Evolutionary conservation across 2,113 vertebrate genomes (phyloP).

Genomic region (Callaeas wilsoni): DNA sequence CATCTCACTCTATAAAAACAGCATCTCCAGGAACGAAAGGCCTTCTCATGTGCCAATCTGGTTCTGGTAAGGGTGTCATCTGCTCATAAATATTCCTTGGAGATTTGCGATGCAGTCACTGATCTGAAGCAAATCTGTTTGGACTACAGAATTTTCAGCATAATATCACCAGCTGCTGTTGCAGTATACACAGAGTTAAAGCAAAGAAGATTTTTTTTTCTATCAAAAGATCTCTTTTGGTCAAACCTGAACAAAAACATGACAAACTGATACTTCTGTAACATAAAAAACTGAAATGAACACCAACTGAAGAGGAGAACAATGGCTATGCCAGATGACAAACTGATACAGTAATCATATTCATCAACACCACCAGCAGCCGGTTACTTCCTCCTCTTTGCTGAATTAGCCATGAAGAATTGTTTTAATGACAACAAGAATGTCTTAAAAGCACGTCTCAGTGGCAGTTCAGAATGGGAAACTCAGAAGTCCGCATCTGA

Average conservation of each 20-base stretch:
- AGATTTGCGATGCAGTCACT: neutral
- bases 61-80: constrained; percentile 29
- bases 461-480: neutral
- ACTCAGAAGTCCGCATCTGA: neutral
- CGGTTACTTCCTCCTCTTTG: neutral
- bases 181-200: neutral
- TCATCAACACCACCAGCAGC: constrained; percentile 12
- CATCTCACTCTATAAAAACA: neutral
- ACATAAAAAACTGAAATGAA: neutral
- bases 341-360: neutral
- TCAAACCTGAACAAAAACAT: neutral
- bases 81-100: constrained; percentile 41
- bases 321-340: constrained; percentile 2
- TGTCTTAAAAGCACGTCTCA: neutral
- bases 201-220: neutral
- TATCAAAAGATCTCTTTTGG: neutral
- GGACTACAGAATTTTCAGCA: constrained; percentile 25
- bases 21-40: constrained; percentile 19
- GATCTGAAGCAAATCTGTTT: constrained; percentile 29
- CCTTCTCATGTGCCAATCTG: neutral
- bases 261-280: neutral
- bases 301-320: neutral
- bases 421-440: neutral
- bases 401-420: neutral
- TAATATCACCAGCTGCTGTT: neutral